A percentile compares a stretch with the other conserved stretches of the same genome.
Conservation (phyloP, 2,113 vertebrate species). For the Lanius ludovicianus region DNA sequence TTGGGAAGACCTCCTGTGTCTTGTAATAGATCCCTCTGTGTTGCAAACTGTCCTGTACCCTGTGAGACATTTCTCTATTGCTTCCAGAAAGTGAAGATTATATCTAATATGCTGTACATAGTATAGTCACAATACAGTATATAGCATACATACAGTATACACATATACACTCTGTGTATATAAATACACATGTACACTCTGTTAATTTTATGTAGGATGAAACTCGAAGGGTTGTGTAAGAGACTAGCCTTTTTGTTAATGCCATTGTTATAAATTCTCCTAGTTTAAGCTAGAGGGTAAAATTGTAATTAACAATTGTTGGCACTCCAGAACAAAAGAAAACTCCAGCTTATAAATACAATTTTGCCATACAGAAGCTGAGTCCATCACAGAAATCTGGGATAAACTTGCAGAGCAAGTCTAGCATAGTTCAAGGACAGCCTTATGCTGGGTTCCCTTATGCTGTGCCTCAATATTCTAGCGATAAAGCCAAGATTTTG, state of each 20-base stretch:
- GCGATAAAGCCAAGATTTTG: background rate
- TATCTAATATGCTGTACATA: background rate
- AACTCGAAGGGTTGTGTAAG: background rate
- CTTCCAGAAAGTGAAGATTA: background rate
- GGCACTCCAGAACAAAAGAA: background rate
- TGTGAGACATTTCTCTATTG: background rate
- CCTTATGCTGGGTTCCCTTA: background rate
- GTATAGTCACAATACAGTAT: background rate
- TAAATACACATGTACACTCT: background rate
- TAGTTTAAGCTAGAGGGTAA: background rate
- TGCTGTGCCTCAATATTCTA: background rate
- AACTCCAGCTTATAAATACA: background rate
- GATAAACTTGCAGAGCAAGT: background rate
- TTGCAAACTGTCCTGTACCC: background rate
- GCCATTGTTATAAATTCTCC: background rate
- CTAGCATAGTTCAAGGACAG: background rate
- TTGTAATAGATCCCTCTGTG: background rate
- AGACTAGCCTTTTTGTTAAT: background rate
- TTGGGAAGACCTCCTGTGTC: background rate
- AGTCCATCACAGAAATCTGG: background rate
- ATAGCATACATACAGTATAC: background rate
- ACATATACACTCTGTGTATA: background rate
- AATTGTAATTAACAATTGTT: background rate
- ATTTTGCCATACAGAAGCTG: background rate
- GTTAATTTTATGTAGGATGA: background rate